These are phyloP conservation scores for Polylopha cassiicola DNA, from an alignment of 2,888 invertebrate species.

Conservation along the genomic window DNA sequence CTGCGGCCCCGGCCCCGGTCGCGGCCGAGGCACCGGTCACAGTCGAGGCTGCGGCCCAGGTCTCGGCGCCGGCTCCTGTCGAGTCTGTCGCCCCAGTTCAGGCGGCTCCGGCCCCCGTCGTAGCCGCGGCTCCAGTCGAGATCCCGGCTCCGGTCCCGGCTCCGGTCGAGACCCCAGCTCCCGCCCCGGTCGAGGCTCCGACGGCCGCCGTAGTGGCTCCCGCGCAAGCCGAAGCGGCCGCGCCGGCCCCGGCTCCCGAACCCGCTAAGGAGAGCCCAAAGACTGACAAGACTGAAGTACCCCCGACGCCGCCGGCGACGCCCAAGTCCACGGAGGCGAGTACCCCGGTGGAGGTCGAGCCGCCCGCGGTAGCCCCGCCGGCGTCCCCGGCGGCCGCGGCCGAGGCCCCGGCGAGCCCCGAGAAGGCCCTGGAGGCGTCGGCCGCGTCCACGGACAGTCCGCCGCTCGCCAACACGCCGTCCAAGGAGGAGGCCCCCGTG, in stretches of 20 bases:
- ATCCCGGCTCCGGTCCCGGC: conserved; percentile 22
- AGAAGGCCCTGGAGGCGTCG: conserved; percentile 18
- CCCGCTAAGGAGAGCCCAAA: conserved; percentile 26
- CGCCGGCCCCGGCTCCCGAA: conserved; percentile 14
- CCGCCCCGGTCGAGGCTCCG: conserved; percentile 27
- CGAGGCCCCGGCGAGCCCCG: conserved; percentile 21
- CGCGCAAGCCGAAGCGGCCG: conserved; percentile 20
- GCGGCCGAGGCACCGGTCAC: conserved; percentile 20
- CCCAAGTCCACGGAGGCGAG: conserved; percentile 30
- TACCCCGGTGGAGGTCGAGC: conserved; percentile 27
- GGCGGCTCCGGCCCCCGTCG: conserved; percentile 22
- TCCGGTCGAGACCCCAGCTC: conserved; percentile 23
- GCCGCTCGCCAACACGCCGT: conserved; percentile 62
- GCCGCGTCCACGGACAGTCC: conserved; percentile 52
- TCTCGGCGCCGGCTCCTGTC: conserved; percentile 23
- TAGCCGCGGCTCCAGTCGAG: conserved; percentile 28
- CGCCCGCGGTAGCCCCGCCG: conserved; percentile 25
- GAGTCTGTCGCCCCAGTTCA: conserved; percentile 22
- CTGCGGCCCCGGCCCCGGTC: conserved; percentile 17
- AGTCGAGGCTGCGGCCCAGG: conserved; percentile 21
- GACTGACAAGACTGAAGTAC: conserved; percentile 29
- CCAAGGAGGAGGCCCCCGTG: conserved; percentile 53
- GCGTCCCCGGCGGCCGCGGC: conserved; percentile 4
- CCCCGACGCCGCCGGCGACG: conserved; percentile 32
- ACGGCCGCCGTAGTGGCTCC: conserved; percentile 24